These are phyloP conservation scores for Homalodisca vitripennis DNA, from an alignment of 1,140 invertebrate genomes.

Conservation along the genomic window DNA sequence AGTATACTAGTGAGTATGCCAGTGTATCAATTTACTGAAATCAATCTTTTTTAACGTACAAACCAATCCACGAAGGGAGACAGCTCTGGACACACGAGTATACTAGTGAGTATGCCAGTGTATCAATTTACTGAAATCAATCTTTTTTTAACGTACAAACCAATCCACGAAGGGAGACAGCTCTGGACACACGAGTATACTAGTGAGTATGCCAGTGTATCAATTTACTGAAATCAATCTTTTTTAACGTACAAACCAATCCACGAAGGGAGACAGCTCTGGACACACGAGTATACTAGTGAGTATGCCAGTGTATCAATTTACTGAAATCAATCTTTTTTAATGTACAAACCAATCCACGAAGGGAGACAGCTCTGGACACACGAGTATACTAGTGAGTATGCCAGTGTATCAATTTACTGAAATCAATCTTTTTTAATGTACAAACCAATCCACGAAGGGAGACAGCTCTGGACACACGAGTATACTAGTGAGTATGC, in stretches of 20 bases:
- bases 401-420: constrained; percentile 34
- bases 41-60: background rate
- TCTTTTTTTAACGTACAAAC: too few species aligned
- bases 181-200: constrained; percentile 55
- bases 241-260: too few species aligned
- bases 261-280: too few species aligned
- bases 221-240: too few species aligned
- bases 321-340: too few species aligned
- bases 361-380: constrained; percentile 58
- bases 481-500: constrained; percentile 50
- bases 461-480: constrained; percentile 55
- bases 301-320: too few species aligned
- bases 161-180: constrained; percentile 62
- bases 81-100: constrained; percentile 55
- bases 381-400: constrained; percentile 50
- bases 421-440: constrained; percentile 45
- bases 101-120: constrained; percentile 45
- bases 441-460: constrained; percentile 70
- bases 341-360: constrained; percentile 73
- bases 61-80: constrained; percentile 65
- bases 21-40: background rate
- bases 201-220: constrained; percentile 43
- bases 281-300: too few species aligned
- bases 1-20: constrained; percentile 50
- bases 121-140: too few species aligned